Percentiles rank a stretch among this genome's conserved stretches.
These are phyloP conservation scores for Epinotia nisella DNA, from an alignment of 2,888 invertebrate species.

Conservation along the genomic window DNA sequence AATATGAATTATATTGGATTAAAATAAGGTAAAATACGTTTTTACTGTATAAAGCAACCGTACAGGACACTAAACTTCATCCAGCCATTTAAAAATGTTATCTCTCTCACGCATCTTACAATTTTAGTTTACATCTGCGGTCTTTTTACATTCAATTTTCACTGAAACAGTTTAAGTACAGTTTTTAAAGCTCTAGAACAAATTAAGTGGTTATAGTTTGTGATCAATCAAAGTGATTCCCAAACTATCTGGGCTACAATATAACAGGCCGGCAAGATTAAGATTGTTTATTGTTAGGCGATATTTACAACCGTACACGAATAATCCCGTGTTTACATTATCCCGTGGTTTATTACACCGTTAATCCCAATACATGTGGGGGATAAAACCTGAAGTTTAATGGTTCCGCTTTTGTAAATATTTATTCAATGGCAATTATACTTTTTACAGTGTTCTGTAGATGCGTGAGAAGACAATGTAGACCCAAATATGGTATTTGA, in stretches of 20 bases:
- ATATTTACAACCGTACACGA: conserved; percentile 29
- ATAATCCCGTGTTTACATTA: conserved; percentile 44
- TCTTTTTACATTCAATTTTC: neutral
- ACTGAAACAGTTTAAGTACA: neutral
- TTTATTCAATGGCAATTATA: conserved; percentile 12
- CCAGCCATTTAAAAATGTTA: neutral
- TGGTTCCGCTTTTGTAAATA: conserved; percentile 9
- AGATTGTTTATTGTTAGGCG: conserved; percentile 37
- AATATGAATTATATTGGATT: too few relatives aligned
- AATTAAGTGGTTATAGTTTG: neutral
- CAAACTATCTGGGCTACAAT: conserved; percentile 10
- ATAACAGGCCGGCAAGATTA: conserved; percentile 27
- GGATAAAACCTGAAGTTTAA: conserved; percentile 30
- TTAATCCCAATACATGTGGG: conserved; percentile 44
- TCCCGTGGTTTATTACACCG: conserved; percentile 45
- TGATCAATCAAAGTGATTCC: conserved; percentile 22
- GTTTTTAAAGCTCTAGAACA: neutral
- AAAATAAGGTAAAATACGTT: too few relatives aligned
- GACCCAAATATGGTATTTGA: neutral
- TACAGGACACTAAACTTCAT: neutral
- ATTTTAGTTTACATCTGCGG: neutral
- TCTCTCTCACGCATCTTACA: neutral
- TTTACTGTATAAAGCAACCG: too few relatives aligned
- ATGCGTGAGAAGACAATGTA: neutral
- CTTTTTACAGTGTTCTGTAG: neutral